Base-by-base conservation (phyloP, 2,113 vertebrate species). In the Plecotus auritus region DNA sequence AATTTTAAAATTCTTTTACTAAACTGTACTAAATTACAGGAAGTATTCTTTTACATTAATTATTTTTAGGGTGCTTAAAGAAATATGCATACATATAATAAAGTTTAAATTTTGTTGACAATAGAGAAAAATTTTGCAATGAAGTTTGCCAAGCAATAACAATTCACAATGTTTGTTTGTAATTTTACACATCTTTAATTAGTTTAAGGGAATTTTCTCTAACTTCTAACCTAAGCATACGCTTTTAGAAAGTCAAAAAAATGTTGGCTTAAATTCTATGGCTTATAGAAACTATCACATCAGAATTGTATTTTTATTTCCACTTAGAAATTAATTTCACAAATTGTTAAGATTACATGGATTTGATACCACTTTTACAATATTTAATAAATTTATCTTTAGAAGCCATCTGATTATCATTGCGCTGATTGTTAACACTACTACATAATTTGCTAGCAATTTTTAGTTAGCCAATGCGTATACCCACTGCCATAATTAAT, bases 391-490 rank as follows among this genome's bases (percentile, higher is more conserved):
- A 70, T 70, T 82, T 82, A 37, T 35, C 76, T 90, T 76, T 32
- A 56, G 80, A 86, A 81, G 61, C 77, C 37, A 92, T 40, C 40
- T 84, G 61, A 67, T 88, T 64, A 56, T 91, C 73, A 96, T 92
- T 88, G 64, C 9, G 67, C 26, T 88, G 84, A 93, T 93, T 93
- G 49, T 94, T 86, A 74, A 64, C n/a, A 51, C 90, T 76, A 95
- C 94, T 93, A 90, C 90, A 96, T 80, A 86, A 96, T 10, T 2
- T 67, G 51, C 96, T 95, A 97, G 97, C 98, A 96, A 96, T 91
- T 92, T 97, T 96, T 94, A 96, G 97, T 98, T 97, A 98, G 98
- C 97, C 45, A 97, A 86, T 73, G 96, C 96, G 2, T 56, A 97
- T 18, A 42, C 32, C 93, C 94, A 95, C 93, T 93, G 88, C 91